Evolutionary conservation across 2,797 vertebrate species (phyloP), one percentile per base, ranked within the genome.

Genomic region (Spinibarbus caldwelli): DNA sequence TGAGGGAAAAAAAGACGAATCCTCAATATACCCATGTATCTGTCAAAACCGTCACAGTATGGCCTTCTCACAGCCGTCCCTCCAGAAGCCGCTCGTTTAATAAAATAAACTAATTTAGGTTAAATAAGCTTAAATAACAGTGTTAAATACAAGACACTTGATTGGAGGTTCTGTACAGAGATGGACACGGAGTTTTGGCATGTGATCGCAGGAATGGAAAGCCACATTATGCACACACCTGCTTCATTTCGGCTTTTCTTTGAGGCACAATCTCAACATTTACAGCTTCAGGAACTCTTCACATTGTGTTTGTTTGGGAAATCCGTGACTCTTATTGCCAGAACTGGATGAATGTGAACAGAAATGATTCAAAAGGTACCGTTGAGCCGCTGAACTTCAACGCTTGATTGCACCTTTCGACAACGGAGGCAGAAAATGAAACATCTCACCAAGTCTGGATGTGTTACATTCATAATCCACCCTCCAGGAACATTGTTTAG

Each of bases 41-140:
- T 92, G 94, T 93, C 92, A 95, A 54, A 96, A 94, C 95, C 90
- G 93, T 92, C 93, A 93, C 94, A 95, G 95, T 95, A 94, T 93
- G 94, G 94, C 77, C 77, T 72, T 70, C 29, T 95, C 93, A 95
- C 92, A 94, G 93, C 95, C 94, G 92, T 57, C 92, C 90, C 92
- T 94, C 93, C 90, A 95, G 95, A 95, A 96, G 95, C 96, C 71
- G 67, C 23, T 34, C 89, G 90, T 91, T 94, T 95, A 96, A 94
- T 93, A 94, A 95, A 95, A 95, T 95, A 94, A 95, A 97, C 95
- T 95, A 93, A 92, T 96, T 95, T 93, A 94, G 96, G 96, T 97
- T 98, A 98, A 99, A 98, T 97, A 98, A 97, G 96, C 95, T 98
- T 98, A 97, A 98, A 98, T 98, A 97, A 97, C 95, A 95, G 94